Evolutionary conservation across 2,113 vertebrate species (phyloP), one percentile per base, ranked within the genome.

Genomic region (Sphyrna mokarran): DNA sequence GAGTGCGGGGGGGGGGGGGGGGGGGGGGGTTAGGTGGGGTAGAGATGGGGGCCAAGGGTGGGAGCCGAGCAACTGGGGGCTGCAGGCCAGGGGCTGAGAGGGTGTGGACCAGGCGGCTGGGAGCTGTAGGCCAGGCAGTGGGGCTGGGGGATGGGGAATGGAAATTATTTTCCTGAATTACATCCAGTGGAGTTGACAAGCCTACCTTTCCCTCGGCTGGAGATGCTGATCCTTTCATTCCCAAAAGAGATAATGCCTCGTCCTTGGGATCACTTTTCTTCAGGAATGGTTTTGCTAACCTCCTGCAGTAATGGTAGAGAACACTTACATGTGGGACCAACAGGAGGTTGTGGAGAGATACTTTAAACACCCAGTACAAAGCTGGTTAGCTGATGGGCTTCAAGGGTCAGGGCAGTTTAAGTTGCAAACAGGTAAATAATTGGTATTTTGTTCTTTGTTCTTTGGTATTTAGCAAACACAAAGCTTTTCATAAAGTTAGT

Each of bases 211-310:
- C 98, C 97, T 96, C 85, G 48, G 68, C 96, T 16, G 96, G 95
- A 80, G 96, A 2, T 4, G 87, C 18, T 18, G 96, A 66, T 10
- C 96, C 96, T 61, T 96, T 96, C 96, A 97, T 98, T 96, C 96
- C 97, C 48, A 99, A 97, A 96, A 99, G 99, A 90, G 98, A 98
- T 96, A 99, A 97, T 91, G 99, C 99, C 96, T 99, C 99, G 1
- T 98, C 97, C 97, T 99, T 99, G 10, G 99, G 99, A 96, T 99
- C 97, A 0, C 86, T 98, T 96, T 97, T 99, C 97, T 98, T 99
- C 2, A 97, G 0, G 96, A 99, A 98, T 0, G 96, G 96, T 70
- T 97, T 98, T 40, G 93, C 0, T 18, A 96, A 33, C 96, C 95
- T 96, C 96, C 98, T 98, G 96, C 94, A 96, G 97, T 95, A 43